Conservation (phyloP, 1,140 invertebrate genomes). For the Coelopa frigida region DNA sequence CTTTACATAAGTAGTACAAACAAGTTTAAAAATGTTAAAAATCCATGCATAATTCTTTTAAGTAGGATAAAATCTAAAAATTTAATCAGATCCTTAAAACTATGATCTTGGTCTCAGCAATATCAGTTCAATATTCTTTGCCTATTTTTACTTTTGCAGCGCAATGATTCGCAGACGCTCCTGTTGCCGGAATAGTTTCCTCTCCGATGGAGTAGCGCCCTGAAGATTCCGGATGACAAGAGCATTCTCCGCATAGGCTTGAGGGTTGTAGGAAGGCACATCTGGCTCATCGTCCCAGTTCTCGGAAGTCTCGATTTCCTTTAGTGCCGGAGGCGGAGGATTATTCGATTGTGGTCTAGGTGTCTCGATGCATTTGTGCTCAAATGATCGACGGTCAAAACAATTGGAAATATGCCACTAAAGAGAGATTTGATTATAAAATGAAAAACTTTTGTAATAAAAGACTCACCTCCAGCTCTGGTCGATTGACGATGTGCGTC, state of each 20-base stretch:
- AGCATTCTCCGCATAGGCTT: conserved; percentile 6
- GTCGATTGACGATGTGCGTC: conserved; percentile 6
- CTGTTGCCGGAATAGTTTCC: conserved; percentile 7
- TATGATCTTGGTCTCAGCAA: no score
- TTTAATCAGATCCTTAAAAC: no score
- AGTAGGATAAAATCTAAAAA: no score
- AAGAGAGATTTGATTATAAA: neutral
- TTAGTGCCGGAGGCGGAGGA: neutral
- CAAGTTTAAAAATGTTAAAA: no score
- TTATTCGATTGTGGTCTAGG: neutral
- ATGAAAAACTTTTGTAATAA: neutral
- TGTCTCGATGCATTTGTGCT: conserved; percentile 3
- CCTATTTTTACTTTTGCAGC: no score
- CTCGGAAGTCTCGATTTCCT: conserved; percentile 6
- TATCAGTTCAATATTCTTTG: no score
- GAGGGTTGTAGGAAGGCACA: conserved; percentile 9
- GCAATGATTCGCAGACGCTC: conserved; percentile 11
- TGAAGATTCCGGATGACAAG: conserved; percentile 1
- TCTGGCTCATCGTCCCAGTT: conserved; percentile 11
- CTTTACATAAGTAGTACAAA: no score
- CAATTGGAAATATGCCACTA: conserved; percentile 9
- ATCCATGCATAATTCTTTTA: no score
- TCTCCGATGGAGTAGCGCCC: conserved; percentile 1
- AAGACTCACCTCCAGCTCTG: conserved; percentile 10
- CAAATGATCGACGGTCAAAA: conserved; percentile 6